These are phyloP conservation scores for Poecilobothrus nobilitatus DNA, from an alignment of 2,888 invertebrate species.

Conservation along the genomic window DNA sequence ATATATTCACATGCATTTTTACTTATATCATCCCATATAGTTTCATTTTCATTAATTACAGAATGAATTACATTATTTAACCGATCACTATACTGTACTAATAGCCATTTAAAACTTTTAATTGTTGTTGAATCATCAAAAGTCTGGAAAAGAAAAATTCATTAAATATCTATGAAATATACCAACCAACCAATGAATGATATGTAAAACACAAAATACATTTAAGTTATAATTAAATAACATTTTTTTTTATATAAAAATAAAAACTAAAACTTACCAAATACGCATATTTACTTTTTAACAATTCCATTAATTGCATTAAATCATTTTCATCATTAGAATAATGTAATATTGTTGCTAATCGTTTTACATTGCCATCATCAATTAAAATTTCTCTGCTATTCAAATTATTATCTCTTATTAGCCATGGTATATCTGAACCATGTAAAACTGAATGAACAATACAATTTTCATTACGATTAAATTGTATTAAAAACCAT, in stretches of 20 bases:
- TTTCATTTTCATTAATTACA: neutral
- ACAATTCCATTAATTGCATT: neutral
- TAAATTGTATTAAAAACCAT: conserved; percentile 8
- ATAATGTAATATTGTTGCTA: neutral
- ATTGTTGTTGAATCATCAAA: neutral
- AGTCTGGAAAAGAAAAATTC: no score
- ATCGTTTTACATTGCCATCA: neutral
- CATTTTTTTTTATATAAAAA: no score
- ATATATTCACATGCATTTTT: neutral
- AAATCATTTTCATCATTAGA: neutral
- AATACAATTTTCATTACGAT: neutral
- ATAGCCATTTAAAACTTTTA: neutral
- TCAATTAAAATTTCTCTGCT: neutral
- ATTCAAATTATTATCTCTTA: neutral
- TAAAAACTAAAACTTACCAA: neutral
- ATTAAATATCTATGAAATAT: no score
- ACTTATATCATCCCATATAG: neutral
- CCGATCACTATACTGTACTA: conserved; percentile 5
- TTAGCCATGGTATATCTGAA: neutral
- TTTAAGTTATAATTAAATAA: no score
- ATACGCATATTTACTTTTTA: neutral
- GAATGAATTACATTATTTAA: conserved; percentile 5
- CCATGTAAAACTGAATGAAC: neutral
- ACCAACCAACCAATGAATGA: no score
- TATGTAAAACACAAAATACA: no score